Base-by-base conservation (phyloP, 2,888 invertebrate species). In the Drosophila kuntzei region DNA sequence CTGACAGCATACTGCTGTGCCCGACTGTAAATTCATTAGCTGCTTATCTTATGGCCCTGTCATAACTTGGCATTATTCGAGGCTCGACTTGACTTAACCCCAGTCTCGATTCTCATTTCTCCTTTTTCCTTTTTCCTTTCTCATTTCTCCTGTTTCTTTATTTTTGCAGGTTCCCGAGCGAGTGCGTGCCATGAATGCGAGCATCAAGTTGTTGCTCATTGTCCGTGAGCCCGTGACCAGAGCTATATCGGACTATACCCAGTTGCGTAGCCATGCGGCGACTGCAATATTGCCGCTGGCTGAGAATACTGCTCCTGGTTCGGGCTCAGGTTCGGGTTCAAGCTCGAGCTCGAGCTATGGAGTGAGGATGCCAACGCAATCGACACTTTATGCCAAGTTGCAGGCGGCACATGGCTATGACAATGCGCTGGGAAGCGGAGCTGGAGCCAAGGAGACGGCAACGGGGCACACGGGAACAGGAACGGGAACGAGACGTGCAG, bases 221-320 rank as follows among this genome's bases (percentile, higher is more conserved):
- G 97, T 99, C 20, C 94, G 99, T 12, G 98, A 99, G 92, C 99
- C 99, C 3, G 98, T 99, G 59, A 97, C 97, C 16, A 94, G 99
- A 60, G 97, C 98, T 54, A 97, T 99, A 89, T 99, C 98, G 12
- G 99, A 99, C 94, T 99, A 98, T 93, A 97, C 98, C 18, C 98
- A 99, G 93, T 94, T 98, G 82, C 95, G 96, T 73, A 96, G 96
- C 82, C 96, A 97, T 90, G 96, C 96, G 22, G 95, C 96, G 36
- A 95, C 96, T 1, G 95, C 96, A 9, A 95, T 95, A 73, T 94
- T 96, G 5, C 93, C 94, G 57, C 90, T 91, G 74, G 92, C 91
- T 22, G 90, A 85, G 62, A 82, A 37, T 27, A 9, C 3, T 18
- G 72, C 66, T 64, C 46, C 41, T 5, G 29, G 41, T 14, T 29